These are phyloP conservation scores for Forbesichthys papilliferus DNA, from an alignment of 2,113 vertebrate genomes.

Conservation along the genomic window DNA sequence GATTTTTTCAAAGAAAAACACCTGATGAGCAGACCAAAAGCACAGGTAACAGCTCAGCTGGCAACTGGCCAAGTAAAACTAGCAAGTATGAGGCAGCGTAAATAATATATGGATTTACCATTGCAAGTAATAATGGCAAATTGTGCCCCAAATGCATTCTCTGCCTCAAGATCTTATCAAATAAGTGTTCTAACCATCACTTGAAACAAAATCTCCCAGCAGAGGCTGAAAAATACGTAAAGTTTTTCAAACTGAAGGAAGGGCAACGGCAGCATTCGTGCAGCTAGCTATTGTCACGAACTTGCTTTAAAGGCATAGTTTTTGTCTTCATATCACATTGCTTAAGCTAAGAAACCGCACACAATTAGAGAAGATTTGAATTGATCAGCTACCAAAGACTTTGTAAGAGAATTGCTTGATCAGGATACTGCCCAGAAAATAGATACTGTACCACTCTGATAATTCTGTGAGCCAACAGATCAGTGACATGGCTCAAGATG, in stretches of 20 bases:
- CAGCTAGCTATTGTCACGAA: background rate
- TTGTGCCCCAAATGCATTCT: background rate
- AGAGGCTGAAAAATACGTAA: background rate
- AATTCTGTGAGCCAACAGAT: no score
- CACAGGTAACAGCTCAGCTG: no score
- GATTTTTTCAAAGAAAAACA: no score
- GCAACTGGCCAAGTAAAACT: no score
- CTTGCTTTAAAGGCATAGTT: background rate
- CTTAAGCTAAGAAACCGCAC: background rate
- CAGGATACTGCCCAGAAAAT: slow-evolving; percentile 4
- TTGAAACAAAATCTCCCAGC: background rate
- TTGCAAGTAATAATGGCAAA: background rate
- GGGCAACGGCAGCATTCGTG: background rate
- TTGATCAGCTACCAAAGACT: slow-evolving; percentile 1
- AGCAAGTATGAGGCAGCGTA: no score
- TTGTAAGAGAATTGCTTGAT: slow-evolving; percentile 6
- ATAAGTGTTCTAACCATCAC: background rate
- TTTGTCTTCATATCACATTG: slow-evolving; percentile 4
- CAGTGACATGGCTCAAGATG: no score
- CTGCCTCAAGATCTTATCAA: background rate
- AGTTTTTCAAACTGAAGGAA: background rate
- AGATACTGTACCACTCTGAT: background rate
- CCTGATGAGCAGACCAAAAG: no score
- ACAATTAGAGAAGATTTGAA: background rate
- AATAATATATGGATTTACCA: background rate